Conservation (phyloP, 1,140 invertebrate genomes). For the Psix sp. region DNA sequence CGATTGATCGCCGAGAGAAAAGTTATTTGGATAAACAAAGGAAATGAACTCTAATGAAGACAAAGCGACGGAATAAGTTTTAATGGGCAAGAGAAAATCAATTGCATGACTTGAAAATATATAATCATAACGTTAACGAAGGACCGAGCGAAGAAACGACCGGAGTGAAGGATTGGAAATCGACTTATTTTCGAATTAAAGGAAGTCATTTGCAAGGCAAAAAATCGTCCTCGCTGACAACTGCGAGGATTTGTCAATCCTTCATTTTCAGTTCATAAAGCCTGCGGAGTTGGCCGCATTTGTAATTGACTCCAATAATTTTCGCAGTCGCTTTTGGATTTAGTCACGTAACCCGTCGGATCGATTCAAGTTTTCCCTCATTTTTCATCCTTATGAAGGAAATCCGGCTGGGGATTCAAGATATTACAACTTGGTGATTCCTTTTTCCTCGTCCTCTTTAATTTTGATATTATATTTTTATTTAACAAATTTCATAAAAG, state of each 20-base stretch:
- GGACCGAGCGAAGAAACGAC: too few relatives aligned
- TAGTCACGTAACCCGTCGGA: constrained; percentile 28
- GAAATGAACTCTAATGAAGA: too few relatives aligned
- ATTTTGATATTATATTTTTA: too few relatives aligned
- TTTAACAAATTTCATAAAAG: too few relatives aligned
- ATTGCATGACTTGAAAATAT: too few relatives aligned
- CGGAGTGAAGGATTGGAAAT: constrained; percentile 21
- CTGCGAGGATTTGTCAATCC: constrained; percentile 41
- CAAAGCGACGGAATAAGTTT: too few relatives aligned
- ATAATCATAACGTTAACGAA: too few relatives aligned
- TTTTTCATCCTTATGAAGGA: constrained; percentile 40
- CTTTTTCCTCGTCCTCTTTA: constrained; percentile 1
- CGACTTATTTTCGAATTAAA: constrained; percentile 8
- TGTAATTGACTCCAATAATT: constrained; percentile 49
- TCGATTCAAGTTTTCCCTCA: constrained; percentile 28
- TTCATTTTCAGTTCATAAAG: constrained; percentile 48
- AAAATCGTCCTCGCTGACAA: constrained; percentile 10
- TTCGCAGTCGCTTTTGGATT: constrained; percentile 37
- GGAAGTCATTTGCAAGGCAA: constrained; percentile 1
- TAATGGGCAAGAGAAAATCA: too few relatives aligned
- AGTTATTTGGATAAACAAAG: too few relatives aligned
- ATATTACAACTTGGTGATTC: constrained; percentile 34
- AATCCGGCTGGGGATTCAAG: constrained; percentile 21
- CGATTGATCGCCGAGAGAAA: background rate
- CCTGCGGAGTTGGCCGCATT: constrained; percentile 30